Percentiles rank a stretch among this genome's conserved stretches.
These are phyloP conservation scores for Vanessa tameamea DNA, from an alignment of 1,140 invertebrate genomes.

Conservation along the genomic window DNA sequence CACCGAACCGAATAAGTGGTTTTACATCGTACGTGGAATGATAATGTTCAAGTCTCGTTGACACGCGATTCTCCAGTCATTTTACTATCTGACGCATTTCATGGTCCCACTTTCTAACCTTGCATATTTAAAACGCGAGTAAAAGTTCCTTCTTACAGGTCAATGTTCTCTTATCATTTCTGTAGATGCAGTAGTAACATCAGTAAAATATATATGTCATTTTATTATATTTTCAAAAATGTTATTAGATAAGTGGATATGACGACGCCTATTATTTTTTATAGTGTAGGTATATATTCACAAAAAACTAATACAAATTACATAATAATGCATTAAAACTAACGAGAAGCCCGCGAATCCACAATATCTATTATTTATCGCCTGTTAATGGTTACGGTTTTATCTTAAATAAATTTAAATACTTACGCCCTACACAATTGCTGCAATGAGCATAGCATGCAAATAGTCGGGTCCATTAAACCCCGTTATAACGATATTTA, in stretches of 20 bases:
- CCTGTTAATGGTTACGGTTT: slow-evolving; percentile 51
- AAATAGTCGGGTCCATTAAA: slow-evolving; percentile 60
- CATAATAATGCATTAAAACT: slow-evolving; percentile 63
- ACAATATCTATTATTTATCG: slow-evolving; percentile 70
- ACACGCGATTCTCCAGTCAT: slow-evolving; percentile 64
- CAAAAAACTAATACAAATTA: no score
- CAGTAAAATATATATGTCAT: background rate
- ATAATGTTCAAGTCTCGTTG: slow-evolving; percentile 70
- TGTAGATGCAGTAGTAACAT: background rate
- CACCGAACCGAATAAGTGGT: slow-evolving; percentile 74
- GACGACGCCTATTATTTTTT: no score
- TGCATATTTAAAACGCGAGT: slow-evolving; percentile 57
- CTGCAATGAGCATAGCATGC: slow-evolving; percentile 65
- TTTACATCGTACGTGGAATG: slow-evolving; percentile 74
- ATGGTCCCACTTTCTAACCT: slow-evolving; percentile 66
- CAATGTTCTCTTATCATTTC: slow-evolving; percentile 1
- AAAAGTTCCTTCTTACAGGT: slow-evolving; percentile 39
- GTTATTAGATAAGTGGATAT: no score
- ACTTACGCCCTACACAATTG: slow-evolving; percentile 52
- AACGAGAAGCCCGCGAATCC: slow-evolving; percentile 66
- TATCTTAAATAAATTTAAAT: slow-evolving; percentile 75
- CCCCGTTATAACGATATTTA: slow-evolving; percentile 66
- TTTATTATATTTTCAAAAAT: background rate
- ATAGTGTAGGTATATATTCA: no score
- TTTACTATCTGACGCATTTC: slow-evolving; percentile 54